Base-by-base conservation (phyloP, 2,888 invertebrate genomes). In the Tipula helvola region DNA sequence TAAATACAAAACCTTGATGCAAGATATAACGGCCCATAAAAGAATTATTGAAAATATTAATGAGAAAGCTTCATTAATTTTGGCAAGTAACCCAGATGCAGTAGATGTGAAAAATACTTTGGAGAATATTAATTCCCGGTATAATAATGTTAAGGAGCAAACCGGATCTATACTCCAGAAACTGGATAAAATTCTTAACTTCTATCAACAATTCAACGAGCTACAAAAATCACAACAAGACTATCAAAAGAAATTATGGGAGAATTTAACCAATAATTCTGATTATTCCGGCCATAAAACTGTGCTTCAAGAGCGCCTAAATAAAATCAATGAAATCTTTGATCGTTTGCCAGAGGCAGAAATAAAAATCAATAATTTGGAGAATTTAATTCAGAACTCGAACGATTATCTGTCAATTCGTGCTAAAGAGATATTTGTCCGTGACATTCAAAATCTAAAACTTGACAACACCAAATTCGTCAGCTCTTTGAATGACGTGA, bases 21-120 rank as follows among this genome's bases (percentile, higher is more conserved):
- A 98, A 92, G 98, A 99, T 92, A 96, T 98, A 36, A 92, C 95
- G 87, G 96, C 97, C 0, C 97, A 98, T 90, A 98, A 98, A 90
- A 93, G 97, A 88, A 95, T 98, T 5, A 95, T 98, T 83, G 98
- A 98, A 92, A 95, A 96, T 5, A 95, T 98, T 1, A 95, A 96
- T 7, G 98, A 98, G 89, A 98, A 98, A 91, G 97, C 97, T 0
- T 95, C 95, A 88, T 93, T 93, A 18, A 93, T 95, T 3, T 93
- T 95, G 86, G 93, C 92, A 44, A 93, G 93, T 88, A 92, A 91
- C 1, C 88, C 90, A 0, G 89, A 89, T 8, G 89, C 90, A 0
- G 92, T 93, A 42, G 95, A 96, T 90, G 94, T 96, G 88, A 93
- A 94, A 88, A 93, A 94, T 36, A 95, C 94, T 28, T 94, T 96